phyloP scores from a whole-genome alignment of 2,888 invertebrate species.

The Antitype chi region DNA sequence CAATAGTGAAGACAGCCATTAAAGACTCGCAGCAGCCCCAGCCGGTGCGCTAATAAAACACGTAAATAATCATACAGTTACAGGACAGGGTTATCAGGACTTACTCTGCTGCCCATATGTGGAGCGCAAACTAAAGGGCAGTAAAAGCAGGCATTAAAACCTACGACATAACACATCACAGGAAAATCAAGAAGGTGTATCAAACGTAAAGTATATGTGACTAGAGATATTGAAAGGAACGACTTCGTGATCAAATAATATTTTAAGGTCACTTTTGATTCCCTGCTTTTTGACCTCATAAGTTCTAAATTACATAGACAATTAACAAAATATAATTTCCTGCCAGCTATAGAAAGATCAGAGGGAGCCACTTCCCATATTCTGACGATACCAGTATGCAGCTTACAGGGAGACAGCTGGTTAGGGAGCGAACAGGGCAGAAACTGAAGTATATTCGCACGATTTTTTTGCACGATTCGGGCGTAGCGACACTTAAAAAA shows the following conservation, averaged over 20 bases:
- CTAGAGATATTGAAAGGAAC: neutral
- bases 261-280: neutral
- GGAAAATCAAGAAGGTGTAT: conserved; percentile 3
- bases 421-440: neutral
- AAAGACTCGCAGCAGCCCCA: neutral
- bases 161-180: neutral
- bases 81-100: too few species aligned
- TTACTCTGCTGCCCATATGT: conserved; percentile 36
- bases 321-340: neutral
- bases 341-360: neutral
- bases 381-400: neutral
- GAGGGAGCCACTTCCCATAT: too few species aligned
- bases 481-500: too few species aligned
- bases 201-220: neutral
- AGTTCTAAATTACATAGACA: neutral
- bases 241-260: neutral
- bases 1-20: conserved; percentile 9
- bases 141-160: conserved; percentile 41
- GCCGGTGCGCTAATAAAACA: conserved; percentile 5
- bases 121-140: conserved; percentile 41
- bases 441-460: neutral
- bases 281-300: neutral
- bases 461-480: too few species aligned
- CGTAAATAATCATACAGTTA: conserved; percentile 18
- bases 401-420: neutral